Percentiles rank a stretch among this genome's conserved stretches.
These are phyloP conservation scores for Aplodontia rufa DNA, from an alignment of 2,113 vertebrate genomes.

Conservation along the genomic window DNA sequence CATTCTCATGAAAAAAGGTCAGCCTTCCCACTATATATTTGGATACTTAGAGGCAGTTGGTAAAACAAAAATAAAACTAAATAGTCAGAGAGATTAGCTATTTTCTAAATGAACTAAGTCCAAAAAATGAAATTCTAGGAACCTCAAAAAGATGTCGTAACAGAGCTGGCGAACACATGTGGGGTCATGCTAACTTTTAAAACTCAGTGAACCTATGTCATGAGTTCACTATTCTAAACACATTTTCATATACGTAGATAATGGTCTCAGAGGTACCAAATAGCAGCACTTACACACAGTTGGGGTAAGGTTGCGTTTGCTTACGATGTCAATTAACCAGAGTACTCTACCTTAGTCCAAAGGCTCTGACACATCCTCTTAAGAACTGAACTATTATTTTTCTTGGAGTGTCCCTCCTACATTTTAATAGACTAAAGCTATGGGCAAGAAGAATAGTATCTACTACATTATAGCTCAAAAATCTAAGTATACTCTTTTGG, in stretches of 20 bases:
- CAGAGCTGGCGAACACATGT: not conserved
- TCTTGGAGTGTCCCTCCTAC: not conserved
- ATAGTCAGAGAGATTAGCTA: not conserved
- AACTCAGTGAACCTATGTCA: not conserved
- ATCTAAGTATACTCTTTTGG: not conserved
- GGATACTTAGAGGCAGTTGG: not conserved
- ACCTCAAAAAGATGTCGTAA: not conserved
- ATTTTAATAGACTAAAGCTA: not conserved
- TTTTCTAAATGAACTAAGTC: not conserved
- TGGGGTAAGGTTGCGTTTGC: not conserved
- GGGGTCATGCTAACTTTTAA: not conserved
- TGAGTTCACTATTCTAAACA: constrained; percentile 7
- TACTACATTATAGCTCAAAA: not conserved
- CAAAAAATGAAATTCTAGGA: not conserved
- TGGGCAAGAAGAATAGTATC: not conserved
- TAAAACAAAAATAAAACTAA: constrained; percentile 11
- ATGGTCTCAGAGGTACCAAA: not conserved
- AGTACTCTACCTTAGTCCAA: not conserved
- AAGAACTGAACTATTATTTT: not conserved
- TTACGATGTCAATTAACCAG: not conserved
- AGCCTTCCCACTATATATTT: not conserved
- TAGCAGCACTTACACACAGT: not conserved
- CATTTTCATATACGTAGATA: not conserved
- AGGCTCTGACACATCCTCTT: not conserved
- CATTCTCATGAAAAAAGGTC: not conserved